Evolutionary conservation across 2,888 invertebrate species (phyloP), one percentile per base, ranked within the genome.

Genomic region (Amblyjoppa fuscipennis): DNA sequence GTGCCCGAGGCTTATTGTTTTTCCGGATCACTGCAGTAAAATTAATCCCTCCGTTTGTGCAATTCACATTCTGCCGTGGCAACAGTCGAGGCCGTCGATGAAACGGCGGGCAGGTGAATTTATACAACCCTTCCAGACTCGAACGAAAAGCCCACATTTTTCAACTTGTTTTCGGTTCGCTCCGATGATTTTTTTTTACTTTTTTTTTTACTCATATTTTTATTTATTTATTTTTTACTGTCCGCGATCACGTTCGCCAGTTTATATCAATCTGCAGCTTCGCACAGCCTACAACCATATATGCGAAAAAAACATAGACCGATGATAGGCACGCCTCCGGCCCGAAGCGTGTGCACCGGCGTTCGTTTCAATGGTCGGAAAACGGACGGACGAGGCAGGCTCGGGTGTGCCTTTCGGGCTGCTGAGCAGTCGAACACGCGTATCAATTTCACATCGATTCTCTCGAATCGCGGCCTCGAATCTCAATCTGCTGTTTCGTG

Each of bases 241-340:
- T 25, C 25, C 7, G 4, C 71, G 64, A 49, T 64, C 51, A 51
- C 64, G 71, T 64, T 78, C 31, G 28, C 9, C 59, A 56, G 41
- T 69, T 69, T 28, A 25, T 79, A 25, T 45, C 34, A 51, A 76
- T 66, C 64, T 25, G 28, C 25, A 20, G 59, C 34, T 38, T 34
- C 28, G 9, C 25, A 64, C 25, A 16, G 49, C 20, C 49, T 51
- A 71, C 41, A 20, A 51, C 51, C 3, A 59, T 16, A 53, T 25
- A 68, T 59, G 56, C 61, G 66, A 74, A 81, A 81, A 20, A 69
- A 81, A 69, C 81, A 69, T 66, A 38, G 51, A 41, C 31, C 53
- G 64, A 56, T 68, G 53, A 73, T 80, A 66, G 34, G 59, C 7
- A 5, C 38, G 64, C 79, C 71, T 51, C 41, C 31, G 71, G 71